These are phyloP conservation scores for Andrena marginata DNA, from an alignment of 2,888 invertebrate species.

Conservation along the genomic window DNA sequence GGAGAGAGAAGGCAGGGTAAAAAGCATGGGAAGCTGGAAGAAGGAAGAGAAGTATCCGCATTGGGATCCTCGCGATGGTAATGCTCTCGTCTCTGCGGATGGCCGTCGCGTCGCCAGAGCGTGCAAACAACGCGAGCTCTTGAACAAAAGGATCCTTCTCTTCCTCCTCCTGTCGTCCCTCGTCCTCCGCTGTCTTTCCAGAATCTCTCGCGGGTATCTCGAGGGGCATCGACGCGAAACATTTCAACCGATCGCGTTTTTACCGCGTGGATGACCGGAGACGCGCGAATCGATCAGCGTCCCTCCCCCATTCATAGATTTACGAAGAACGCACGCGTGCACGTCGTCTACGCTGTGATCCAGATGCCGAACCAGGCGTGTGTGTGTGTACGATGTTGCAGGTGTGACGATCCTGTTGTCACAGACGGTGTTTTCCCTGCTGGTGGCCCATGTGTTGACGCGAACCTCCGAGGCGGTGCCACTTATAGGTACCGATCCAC, in stretches of 20 bases:
- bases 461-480: constrained; percentile 99
- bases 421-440: constrained; percentile 99
- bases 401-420: constrained; percentile 99
- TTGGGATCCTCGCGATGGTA: constrained; percentile 32
- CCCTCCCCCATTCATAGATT: not conserved
- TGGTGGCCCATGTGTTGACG: constrained; percentile 99
- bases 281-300: constrained; percentile 16
- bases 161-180: not conserved
- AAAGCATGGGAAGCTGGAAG: not conserved
- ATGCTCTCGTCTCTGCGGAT: constrained; percentile 39
- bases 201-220: constrained; percentile 32
- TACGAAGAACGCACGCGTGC: constrained; percentile 33
- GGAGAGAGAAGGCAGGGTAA: constrained; percentile 16
- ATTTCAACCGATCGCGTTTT: constrained; percentile 14
- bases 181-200: not conserved
- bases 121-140: constrained; percentile 39
- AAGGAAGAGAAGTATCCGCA: constrained; percentile 20
- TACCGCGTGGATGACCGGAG: not conserved
- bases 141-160: constrained; percentile 48
- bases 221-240: constrained; percentile 19
- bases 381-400: constrained; percentile 91
- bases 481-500: constrained; percentile 92
- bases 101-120: constrained; percentile 21
- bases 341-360: constrained; percentile 62
- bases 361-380: constrained; percentile 83